These are phyloP conservation scores for Volucella bombylans DNA, from an alignment of 2,888 invertebrate genomes.

Conservation along the genomic window DNA sequence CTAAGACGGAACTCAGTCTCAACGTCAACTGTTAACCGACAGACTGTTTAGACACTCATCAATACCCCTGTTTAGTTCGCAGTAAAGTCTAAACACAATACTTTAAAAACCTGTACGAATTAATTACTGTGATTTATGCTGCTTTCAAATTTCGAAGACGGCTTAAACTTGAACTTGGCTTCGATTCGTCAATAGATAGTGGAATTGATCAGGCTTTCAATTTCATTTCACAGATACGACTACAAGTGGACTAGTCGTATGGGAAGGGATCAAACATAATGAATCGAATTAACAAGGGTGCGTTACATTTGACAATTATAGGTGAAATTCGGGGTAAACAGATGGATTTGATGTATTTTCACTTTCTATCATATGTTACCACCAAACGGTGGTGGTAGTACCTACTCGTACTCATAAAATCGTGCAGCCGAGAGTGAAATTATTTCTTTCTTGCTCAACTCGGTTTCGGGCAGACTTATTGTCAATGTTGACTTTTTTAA, in stretches of 20 bases:
- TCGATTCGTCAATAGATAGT: too few relatives aligned
- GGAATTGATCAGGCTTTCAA: not conserved
- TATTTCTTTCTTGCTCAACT: not conserved
- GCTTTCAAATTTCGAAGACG: not conserved
- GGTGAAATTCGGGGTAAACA: constrained; percentile 48
- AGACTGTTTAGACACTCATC: constrained; percentile 37
- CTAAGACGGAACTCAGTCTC: constrained; percentile 16
- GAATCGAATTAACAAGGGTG: constrained; percentile 58
- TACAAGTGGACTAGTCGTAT: not conserved
- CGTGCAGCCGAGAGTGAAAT: constrained; percentile 53
- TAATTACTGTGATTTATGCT: constrained; percentile 17
- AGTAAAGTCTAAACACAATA: constrained; percentile 3
- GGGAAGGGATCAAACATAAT: not conserved
- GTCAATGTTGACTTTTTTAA: constrained; percentile 34
- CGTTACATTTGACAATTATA: constrained; percentile 44
- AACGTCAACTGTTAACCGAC: not conserved
- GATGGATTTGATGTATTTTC: constrained; percentile 1
- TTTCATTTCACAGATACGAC: not conserved
- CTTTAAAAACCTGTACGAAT: constrained; percentile 32
- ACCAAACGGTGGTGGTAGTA: not conserved
- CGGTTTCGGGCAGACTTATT: not conserved
- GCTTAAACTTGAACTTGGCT: constrained; percentile 37
- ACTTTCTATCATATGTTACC: constrained; percentile 35
- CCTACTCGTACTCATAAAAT: not conserved
- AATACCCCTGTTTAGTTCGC: constrained; percentile 51